Percentiles rank a stretch among this genome's conserved stretches.
phyloP scores from a whole-genome alignment of 2,888 invertebrate species.

The Dorcus hopei region DNA sequence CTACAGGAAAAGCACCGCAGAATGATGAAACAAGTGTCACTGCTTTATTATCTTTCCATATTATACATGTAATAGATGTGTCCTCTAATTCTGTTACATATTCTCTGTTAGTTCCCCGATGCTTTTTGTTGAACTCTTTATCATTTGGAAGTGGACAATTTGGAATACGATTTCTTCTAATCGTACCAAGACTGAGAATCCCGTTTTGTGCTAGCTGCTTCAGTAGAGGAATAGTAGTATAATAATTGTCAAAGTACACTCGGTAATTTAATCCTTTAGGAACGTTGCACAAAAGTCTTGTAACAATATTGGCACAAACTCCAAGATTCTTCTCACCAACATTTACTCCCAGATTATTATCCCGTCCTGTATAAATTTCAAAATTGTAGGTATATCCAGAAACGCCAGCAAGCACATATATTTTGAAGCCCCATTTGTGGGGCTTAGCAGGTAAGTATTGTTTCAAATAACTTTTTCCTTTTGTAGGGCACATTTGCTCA shows the following conservation, averaged over 20 bases:
- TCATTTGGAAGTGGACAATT: slow-evolving; percentile 37
- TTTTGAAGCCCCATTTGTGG: slow-evolving; percentile 25
- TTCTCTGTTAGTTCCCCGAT: slow-evolving; percentile 29
- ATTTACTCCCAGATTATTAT: slow-evolving; percentile 9
- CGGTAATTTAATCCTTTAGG: slow-evolving; percentile 33
- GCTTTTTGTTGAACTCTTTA: slow-evolving; percentile 28
- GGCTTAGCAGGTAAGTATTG: slow-evolving; percentile 22
- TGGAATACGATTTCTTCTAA: slow-evolving; percentile 34
- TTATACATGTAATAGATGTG: slow-evolving; percentile 23
- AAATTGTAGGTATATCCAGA: slow-evolving; percentile 16
- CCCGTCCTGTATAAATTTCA: slow-evolving; percentile 13
- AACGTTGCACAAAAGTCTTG: slow-evolving; percentile 34
- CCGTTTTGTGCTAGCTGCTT: slow-evolving; percentile 31
- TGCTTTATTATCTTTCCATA: slow-evolving; percentile 28
- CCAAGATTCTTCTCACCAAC: slow-evolving; percentile 34
- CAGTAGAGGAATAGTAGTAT: slow-evolving; percentile 31
- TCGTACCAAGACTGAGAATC: slow-evolving; percentile 35
- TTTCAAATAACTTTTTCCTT: slow-evolving; percentile 14
- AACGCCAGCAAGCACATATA: slow-evolving; percentile 20
- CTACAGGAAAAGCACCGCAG: slow-evolving; percentile 14
- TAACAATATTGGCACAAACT: slow-evolving; percentile 35
- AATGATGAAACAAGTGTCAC: slow-evolving; percentile 31
- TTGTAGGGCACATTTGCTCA: slow-evolving; percentile 24
- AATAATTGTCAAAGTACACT: slow-evolving; percentile 41
- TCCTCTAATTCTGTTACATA: slow-evolving; percentile 27